Evolutionary conservation across 2,113 vertebrate genomes (phyloP).

Genomic region (Pristiophorus japonicus): DNA sequence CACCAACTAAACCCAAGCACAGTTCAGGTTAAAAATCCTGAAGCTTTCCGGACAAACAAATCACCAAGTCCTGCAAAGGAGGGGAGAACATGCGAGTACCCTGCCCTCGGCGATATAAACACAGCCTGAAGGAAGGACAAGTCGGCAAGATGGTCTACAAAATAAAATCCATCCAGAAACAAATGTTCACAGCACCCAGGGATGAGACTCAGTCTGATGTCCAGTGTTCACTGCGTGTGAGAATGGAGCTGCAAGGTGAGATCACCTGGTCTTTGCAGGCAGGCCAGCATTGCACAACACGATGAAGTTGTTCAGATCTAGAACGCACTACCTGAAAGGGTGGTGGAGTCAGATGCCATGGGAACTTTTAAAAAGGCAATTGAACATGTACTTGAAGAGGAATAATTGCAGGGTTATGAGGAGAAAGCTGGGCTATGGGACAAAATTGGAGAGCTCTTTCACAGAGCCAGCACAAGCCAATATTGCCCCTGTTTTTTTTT

Average conservation of each 20-base stretch:
- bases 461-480: no score
- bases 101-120: not conserved
- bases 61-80: not conserved
- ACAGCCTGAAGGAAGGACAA: not conserved
- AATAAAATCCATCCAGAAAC: not conserved
- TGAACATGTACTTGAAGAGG: not conserved
- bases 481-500: no score
- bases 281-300: conserved; percentile 97
- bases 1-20: not conserved
- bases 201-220: conserved; percentile 73
- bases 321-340: not conserved
- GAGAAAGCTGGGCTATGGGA: not conserved
- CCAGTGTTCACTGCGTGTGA: conserved; percentile 94
- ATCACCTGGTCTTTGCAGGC: conserved; percentile 95
- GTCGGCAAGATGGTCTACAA: not conserved
- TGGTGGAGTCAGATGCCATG: not conserved
- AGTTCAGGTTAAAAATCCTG: not conserved
- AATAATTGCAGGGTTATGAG: not conserved
- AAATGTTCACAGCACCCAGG: not conserved
- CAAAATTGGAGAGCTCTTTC: not conserved
- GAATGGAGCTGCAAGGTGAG: conserved; percentile 96
- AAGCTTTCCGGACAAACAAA: not conserved
- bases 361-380: not conserved
- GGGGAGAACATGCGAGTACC: not conserved
- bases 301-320: conserved; percentile 68